Percentiles rank a stretch among this genome's conserved stretches.
phyloP scores from a whole-genome alignment of 2,797 vertebrate species.

The Echeneis naucrates region DNA sequence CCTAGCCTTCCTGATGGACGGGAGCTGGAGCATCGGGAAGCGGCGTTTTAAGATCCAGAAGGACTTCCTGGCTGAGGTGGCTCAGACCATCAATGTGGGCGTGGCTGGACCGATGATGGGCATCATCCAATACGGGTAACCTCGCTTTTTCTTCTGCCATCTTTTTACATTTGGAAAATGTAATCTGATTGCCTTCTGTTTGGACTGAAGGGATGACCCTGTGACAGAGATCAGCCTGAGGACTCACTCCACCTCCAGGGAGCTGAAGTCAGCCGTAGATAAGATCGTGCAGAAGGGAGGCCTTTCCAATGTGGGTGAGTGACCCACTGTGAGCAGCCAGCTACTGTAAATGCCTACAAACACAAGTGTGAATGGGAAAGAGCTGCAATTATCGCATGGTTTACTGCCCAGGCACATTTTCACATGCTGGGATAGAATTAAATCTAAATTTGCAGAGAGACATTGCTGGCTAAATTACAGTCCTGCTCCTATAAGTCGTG shows the following conservation, averaged over 20 bases:
- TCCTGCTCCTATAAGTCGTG: conserved; percentile 61
- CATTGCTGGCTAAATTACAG: conserved; percentile 82
- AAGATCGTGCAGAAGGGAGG: conserved; percentile 96
- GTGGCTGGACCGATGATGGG: conserved; percentile 93
- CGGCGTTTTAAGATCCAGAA: conserved; percentile 97
- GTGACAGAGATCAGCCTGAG: conserved; percentile 93
- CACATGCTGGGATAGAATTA: conserved; percentile 78
- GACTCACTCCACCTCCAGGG: conserved; percentile 87
- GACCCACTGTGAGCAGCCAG: conserved; percentile 36
- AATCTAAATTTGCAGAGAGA: conserved; percentile 81
- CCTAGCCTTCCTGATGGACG: conserved; percentile 94
- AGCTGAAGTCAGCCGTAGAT: conserved; percentile 90
- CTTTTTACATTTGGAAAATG: conserved; percentile 7
- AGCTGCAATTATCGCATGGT: conserved; percentile 70
- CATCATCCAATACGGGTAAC: conserved; percentile 94
- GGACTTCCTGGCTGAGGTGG: conserved; percentile 90
- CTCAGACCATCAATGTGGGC: conserved; percentile 90
- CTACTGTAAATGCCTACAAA: conserved; percentile 44
- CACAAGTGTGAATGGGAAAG: conserved; percentile 73
- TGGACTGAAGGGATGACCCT: conserved; percentile 87
- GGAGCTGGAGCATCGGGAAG: conserved; percentile 96
- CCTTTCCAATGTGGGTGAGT: conserved; percentile 95
- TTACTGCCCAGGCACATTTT: conserved; percentile 72
- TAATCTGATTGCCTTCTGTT: conserved; percentile 7
- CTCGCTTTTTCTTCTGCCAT: not conserved